Evolutionary conservation across 2,113 vertebrate genomes (phyloP).

Genomic region (Pithys albifrons): DNA sequence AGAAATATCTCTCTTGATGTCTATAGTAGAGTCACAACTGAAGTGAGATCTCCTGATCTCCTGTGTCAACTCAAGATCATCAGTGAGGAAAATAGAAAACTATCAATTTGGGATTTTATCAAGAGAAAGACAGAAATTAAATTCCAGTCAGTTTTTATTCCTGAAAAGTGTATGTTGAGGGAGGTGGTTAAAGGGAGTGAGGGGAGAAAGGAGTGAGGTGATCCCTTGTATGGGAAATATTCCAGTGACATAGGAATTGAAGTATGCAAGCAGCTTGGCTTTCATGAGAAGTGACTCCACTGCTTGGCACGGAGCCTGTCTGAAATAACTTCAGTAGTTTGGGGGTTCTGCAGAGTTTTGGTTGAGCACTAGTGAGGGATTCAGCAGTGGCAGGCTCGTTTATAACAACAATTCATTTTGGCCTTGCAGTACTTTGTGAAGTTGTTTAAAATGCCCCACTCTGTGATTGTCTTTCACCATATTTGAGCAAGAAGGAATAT

Average conservation of each 20-base stretch:
- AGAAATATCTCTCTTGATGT: not conserved
- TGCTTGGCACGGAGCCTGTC: not conserved
- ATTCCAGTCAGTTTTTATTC: not conserved
- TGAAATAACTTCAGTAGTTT: not conserved
- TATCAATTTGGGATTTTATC: not conserved
- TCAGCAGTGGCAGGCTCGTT: not conserved
- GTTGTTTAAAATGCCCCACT: not conserved
- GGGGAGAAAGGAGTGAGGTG: not conserved
- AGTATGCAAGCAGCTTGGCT: conserved; percentile 23
- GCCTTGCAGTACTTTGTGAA: not conserved
- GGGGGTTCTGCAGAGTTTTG: not conserved
- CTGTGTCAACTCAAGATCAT: not conserved
- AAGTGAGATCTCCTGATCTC: not conserved
- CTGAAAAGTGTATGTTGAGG: not conserved
- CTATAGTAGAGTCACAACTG: not conserved
- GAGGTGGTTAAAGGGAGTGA: not conserved
- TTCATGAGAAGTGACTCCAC: not conserved
- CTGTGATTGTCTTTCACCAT: not conserved
- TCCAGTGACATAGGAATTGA: conserved; percentile 27
- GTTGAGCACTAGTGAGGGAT: not conserved
- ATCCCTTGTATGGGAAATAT: conserved; percentile 18
- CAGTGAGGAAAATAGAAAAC: not conserved
- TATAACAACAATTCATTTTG: not conserved
- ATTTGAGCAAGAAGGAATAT: not conserved
- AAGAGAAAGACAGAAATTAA: not conserved